Percentiles rank a stretch among this genome's conserved stretches.
phyloP scores from a whole-genome alignment of 1,140 invertebrate genomes.

The Microplitis mediator region DNA sequence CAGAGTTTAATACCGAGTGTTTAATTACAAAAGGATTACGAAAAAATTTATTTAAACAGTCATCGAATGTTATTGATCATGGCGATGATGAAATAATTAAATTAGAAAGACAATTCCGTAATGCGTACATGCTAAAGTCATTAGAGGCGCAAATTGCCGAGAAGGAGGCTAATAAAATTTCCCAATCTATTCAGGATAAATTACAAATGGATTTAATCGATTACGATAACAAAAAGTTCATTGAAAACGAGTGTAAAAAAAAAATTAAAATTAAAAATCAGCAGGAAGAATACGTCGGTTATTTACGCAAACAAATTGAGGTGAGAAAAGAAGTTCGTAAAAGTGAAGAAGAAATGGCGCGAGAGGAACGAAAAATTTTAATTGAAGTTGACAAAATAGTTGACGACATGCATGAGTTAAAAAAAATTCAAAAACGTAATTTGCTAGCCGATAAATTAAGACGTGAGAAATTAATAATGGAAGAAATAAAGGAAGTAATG shows the following conservation, averaged over 20 bases:
- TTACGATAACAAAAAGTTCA: slow-evolving; percentile 8
- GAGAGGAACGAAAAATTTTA: slow-evolving; percentile 37
- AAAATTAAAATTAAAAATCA: background rate
- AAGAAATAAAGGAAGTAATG: slow-evolving; percentile 18
- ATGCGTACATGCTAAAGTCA: slow-evolving; percentile 46
- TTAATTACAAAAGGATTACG: too few relatives aligned
- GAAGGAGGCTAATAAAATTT: slow-evolving; percentile 32
- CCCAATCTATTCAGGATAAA: slow-evolving; percentile 32
- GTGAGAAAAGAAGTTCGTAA: slow-evolving; percentile 31
- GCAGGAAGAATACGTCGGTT: slow-evolving; percentile 29
- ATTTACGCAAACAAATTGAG: slow-evolving; percentile 39
- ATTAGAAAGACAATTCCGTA: slow-evolving; percentile 43
- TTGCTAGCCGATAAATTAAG: slow-evolving; percentile 26
- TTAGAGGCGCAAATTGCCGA: slow-evolving; percentile 44
- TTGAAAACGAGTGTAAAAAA: slow-evolving; percentile 12
- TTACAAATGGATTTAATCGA: slow-evolving; percentile 20
- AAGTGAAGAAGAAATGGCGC: slow-evolving; percentile 29
- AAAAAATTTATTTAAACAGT: too few relatives aligned
- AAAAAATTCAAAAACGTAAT: slow-evolving; percentile 22
- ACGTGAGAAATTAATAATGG: slow-evolving; percentile 35
- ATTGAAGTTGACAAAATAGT: slow-evolving; percentile 36
- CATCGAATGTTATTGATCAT: too few relatives aligned
- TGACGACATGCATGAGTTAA: slow-evolving; percentile 36
- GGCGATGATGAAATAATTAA: slow-evolving; percentile 29
- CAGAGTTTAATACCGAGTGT: too few relatives aligned